A percentile compares a stretch with the other conserved stretches of the same genome.
These are phyloP conservation scores for Saguinus imperator DNA, from an alignment of 2,113 vertebrate species.

Conservation along the genomic window DNA sequence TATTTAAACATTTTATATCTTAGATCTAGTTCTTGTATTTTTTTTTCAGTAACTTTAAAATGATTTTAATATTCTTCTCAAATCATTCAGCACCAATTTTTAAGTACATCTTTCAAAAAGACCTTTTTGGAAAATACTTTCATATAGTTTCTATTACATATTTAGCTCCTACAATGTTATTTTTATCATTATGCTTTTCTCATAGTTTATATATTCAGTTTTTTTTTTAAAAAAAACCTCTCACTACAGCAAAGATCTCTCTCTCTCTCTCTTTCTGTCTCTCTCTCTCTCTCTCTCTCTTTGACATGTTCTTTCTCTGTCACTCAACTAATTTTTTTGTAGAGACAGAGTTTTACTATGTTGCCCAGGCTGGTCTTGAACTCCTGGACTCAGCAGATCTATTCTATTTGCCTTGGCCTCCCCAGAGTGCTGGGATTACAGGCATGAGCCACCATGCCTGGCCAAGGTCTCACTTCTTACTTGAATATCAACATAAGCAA, in stretches of 20 bases:
- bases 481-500: neutral
- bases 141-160: neutral
- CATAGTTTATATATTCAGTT: neutral
- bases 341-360: no score
- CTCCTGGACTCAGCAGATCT: no score
- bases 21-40: neutral
- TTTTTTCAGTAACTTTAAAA: neutral
- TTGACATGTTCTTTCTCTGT: no score
- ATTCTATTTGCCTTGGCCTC: no score
- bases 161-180: neutral
- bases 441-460: no score
- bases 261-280: neutral
- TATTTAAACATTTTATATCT: neutral
- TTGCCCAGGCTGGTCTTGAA: no score
- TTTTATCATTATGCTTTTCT: neutral
- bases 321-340: no score
- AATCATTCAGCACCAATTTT: neutral
- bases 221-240: neutral
- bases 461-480: neutral
- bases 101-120: neutral
- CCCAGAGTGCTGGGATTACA: no score
- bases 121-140: neutral
- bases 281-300: no score
- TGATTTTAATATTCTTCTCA: neutral
- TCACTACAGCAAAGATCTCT: neutral